Evolutionary conservation across 2,888 invertebrate species (phyloP), one percentile per base, ranked within the genome.

Genomic region (Perithous albicinctus): DNA sequence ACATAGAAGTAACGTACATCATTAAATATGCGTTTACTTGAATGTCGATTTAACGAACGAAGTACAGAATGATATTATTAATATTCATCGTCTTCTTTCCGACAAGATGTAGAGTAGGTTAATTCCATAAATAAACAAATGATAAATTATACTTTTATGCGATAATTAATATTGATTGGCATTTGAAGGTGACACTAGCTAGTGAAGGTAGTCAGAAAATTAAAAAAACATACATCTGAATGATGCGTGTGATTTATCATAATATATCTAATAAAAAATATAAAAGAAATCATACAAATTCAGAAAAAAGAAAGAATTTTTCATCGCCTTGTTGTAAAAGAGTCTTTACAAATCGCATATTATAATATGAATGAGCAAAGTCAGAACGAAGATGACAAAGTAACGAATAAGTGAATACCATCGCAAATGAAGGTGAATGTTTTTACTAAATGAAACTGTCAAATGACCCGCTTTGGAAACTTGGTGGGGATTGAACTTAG

Each of bases 401-500:
- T 29, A 43, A 8, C 6, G 7, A 20, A 61, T 63, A 43, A 63
- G 29, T 38, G 18, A 35, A 61, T 69, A 59, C 77, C 83, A 82
- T 51, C 0, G 73, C 51, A 81, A 75, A 84, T 82, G 73, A 80
- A 69, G 48, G 51, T 63, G 76, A 67, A 80, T 76, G 83, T 87
- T 84, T 82, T 80, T 84, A 70, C 10, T 5, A 10, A 32, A 54
- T 38, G 43, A 1, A 15, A 38, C 32, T 56, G 70, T 26, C 59
- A 77, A 86, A 86, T 84, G 77, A 85, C 83, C 80, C 67, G 81
- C 78, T 78, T 87, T 82, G 85, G 80, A 85, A 84, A 80, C 81
- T 85, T 35, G 72, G 29, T 18, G 46, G 10, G 61, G 46, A 29
- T 20, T 15, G 38, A 82, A 84, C 82, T 86, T 85, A 70, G 82